Evolutionary conservation across 2,888 invertebrate species (phyloP), one percentile per base, ranked within the genome.

Genomic region (Mythimna vitellina): DNA sequence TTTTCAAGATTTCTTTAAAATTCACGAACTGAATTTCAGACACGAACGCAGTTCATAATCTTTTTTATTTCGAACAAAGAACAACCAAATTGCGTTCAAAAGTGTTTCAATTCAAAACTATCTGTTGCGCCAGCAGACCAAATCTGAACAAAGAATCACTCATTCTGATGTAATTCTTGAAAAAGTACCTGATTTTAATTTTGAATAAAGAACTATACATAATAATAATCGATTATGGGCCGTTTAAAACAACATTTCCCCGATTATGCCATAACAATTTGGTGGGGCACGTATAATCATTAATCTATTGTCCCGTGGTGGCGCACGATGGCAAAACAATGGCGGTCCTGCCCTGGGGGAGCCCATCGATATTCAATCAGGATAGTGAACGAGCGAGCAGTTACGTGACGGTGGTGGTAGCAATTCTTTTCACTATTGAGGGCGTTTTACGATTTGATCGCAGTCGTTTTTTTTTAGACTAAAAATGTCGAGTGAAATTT

Each of bases 351-450:
- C 72, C 81, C 81, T 69, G 46, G 70, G 87, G 86, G 78, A 86
- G 71, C 76, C 76, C 78, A 85, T 86, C 74, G 85, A 85, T 85
- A 83, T 86, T 85, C 81, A 85, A 85, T 85, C 81, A 83, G 74
- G 83, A 83, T 86, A 86, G 85, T 82, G 86, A 78, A 80, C 75
- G 86, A 78, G 66, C 77, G 66, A 84, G 66, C 76, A 61, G 85
- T 84, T 82, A 75, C 76, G 69, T 77, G 76, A 69, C 73, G 65
- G 69, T 75, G 63, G 69, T 69, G 58, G 76, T 29, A 76, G 53
- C 84, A 53, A 84, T 84, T 84, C 76, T 73, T 84, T 84, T 81
- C 79, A 74, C 78, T 69, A 64, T 86, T 78, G 65, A 80, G 83
- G 76, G 66, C 67, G 83, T 81, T 84, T 81, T 74, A 83, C 75